Percentiles rank a stretch among this genome's conserved stretches.
These are phyloP conservation scores for Oasisia sp. DNA, from an alignment of 2,888 invertebrate genomes.

Conservation along the genomic window DNA sequence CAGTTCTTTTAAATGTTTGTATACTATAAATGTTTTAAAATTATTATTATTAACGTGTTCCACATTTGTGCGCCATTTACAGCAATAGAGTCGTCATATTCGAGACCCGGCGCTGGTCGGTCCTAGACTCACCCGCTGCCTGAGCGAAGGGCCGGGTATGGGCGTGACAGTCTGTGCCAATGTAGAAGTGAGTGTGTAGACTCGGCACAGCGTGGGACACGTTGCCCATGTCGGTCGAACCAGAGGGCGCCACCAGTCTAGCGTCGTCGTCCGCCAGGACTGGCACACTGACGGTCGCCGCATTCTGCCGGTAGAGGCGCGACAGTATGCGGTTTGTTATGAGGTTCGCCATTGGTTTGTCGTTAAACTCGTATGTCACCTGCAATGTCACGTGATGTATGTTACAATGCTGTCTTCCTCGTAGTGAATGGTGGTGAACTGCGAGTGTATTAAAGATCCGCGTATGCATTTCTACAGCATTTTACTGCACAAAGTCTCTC, in stretches of 20 bases:
- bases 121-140: neutral
- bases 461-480: too few relatives aligned
- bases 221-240: conserved; percentile 40
- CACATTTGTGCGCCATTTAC: too few relatives aligned
- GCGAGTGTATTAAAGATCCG: neutral
- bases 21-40: too few relatives aligned
- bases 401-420: neutral
- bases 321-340: neutral
- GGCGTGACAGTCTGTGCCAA: conserved; percentile 21
- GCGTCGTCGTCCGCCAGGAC: neutral
- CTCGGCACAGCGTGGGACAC: conserved; percentile 37
- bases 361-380: neutral
- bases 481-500: too few relatives aligned
- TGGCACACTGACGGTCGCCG: neutral
- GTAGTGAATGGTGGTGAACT: neutral
- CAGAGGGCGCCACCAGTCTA: conserved; percentile 19
- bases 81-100: too few relatives aligned
- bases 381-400: neutral
- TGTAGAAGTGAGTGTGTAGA: conserved; percentile 34
- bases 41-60: neutral
- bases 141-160: neutral
- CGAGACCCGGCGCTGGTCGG: too few relatives aligned
- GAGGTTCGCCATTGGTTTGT: neutral
- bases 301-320: neutral
- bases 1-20: too few relatives aligned